These are phyloP conservation scores for Dinomys branickii DNA, from an alignment of 2,113 vertebrate species.

Conservation along the genomic window DNA sequence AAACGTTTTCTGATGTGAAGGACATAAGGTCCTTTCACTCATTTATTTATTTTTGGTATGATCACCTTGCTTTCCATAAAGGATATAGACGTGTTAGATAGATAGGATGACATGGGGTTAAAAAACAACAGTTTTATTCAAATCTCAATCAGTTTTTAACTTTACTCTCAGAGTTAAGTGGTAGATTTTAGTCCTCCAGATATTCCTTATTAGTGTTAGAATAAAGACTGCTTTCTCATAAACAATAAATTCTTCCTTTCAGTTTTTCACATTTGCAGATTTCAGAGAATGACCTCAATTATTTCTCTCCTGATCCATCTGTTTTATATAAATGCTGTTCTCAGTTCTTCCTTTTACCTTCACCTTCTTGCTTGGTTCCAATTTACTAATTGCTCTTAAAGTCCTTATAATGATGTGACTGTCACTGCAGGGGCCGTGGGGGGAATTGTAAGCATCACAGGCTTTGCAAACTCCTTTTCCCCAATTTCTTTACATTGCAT, in stretches of 20 bases:
- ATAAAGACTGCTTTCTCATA: conserved; percentile 22
- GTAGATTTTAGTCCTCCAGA: conserved; percentile 15
- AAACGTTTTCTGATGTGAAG: not conserved
- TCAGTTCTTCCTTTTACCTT: not conserved
- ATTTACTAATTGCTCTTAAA: not conserved
- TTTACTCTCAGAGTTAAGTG: not conserved
- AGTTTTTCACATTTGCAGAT: not conserved
- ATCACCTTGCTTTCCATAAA: not conserved
- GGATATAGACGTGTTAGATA: not conserved
- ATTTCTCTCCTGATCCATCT: conserved; percentile 34
- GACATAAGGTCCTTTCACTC: not conserved
- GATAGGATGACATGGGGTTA: not conserved
- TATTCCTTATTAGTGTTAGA: conserved; percentile 24
- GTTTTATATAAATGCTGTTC: not conserved
- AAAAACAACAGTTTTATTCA: not conserved
- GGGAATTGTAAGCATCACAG: not conserved
- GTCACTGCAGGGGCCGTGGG: not conserved
- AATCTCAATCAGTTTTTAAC: conserved; percentile 23
- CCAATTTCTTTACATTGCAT: not conserved
- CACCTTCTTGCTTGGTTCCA: not conserved
- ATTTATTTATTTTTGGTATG: not conserved
- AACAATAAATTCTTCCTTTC: not conserved
- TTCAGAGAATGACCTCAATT: not conserved
- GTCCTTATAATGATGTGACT: not conserved
- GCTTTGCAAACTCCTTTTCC: not conserved